A percentile compares a stretch with the other conserved stretches of the same genome.
Conservation (phyloP, 2,797 vertebrate species). For the Mus caroli region DNA sequence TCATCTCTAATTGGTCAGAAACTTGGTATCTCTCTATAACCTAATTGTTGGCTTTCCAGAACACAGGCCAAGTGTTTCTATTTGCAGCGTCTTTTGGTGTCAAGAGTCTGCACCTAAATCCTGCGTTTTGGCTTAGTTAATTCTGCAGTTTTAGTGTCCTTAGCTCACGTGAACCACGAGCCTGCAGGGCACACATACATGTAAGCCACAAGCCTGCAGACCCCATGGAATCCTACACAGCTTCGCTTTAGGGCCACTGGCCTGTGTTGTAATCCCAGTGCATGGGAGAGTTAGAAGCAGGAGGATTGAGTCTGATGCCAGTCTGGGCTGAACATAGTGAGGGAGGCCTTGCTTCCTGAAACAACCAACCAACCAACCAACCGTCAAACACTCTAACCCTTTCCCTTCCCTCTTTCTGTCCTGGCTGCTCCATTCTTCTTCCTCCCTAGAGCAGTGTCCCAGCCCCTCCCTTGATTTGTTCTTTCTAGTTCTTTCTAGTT, state of each 20-base stretch:
- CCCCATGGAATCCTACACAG: neutral
- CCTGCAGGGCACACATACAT: neutral
- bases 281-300: neutral
- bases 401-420: neutral
- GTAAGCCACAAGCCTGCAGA: neutral
- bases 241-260: neutral
- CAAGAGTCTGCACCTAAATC: neutral
- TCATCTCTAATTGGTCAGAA: neutral
- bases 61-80: neutral
- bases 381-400: no score
- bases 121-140: neutral
- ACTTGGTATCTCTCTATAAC: neutral
- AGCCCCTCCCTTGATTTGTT: neutral
- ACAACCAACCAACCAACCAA: neutral
- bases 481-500: neutral
- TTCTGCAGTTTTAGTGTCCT: neutral
- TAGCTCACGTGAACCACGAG: neutral
- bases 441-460: neutral
- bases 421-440: neutral
- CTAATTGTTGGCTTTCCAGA: neutral
- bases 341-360: neutral
- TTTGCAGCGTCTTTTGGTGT: neutral
- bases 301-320: neutral
- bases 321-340: neutral
- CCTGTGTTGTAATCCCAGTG: no score